Evolutionary conservation across 2,797 vertebrate genomes (phyloP), one percentile per base, ranked within the genome.

Genomic region (Sebastes nivosus): DNA sequence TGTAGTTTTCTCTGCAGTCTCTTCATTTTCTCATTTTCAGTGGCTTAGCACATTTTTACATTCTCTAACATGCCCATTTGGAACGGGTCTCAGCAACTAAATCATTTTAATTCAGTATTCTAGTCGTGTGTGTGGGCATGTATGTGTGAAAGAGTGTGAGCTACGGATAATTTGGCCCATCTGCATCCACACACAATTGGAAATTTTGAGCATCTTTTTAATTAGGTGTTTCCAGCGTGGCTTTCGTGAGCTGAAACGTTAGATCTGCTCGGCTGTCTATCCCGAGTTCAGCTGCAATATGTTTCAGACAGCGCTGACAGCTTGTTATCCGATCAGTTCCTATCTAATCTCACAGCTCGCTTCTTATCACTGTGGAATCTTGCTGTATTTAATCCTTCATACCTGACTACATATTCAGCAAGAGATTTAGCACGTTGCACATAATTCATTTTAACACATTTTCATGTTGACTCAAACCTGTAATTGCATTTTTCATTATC

Each of bases 261-360:
- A 36, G 73, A 74, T 82, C 29, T 65, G 86, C 72, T 80, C 50
- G 36, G 71, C 66, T 10, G 57, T 85, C 78, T 42, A 27, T 75
- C 67, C 68, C 2, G 4, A 59, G 70, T 74, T 82, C 30, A 65
- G 72, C 77, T 58, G 77, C 77, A 77, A 82, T 89, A 82, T 80
- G 78, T 74, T 76, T 85, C 14, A 82, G 83, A 79, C 81, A 24
- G 29, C 3, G 7, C 81, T 85, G 87, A 90, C 90, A 89, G 90
- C 88, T 91, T 87, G 90, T 92, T 88, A 90, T 85, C 82, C 69
- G 36, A 78, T 91, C 86, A 82, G 74, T 69, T 84, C 69, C 75
- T 58, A 67, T 87, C 84, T 92, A 85, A 93, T 94, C 89, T 87
- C 86, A 81, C 77, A 83, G 87, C 77, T 89, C 78, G 58, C 82